Base-by-base conservation (phyloP, 1,140 invertebrate genomes). In the Asobara japonica region DNA sequence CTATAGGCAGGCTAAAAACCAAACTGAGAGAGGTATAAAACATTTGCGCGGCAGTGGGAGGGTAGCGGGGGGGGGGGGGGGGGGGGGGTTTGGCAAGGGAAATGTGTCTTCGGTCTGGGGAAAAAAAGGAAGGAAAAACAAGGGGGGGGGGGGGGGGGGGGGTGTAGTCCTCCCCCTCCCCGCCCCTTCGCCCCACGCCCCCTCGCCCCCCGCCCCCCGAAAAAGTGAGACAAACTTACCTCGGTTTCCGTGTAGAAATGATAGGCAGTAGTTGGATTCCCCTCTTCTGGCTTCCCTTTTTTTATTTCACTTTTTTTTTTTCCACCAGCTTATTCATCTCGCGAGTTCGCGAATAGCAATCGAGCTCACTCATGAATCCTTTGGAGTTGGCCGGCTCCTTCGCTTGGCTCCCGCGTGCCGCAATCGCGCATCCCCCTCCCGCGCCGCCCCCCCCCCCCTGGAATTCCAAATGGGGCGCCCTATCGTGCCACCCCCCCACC, bases 291-390 rank as follows among this genome's bases (percentile, higher is more conserved):
- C 79, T 77, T 74, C 36, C 41, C 65, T 66, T 33, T 65, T 56
- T 65, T 11, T 60, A 30, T 10, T 65, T 18, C 36, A 62, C 30
- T 51, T 60, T 60, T 30, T 69, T 61, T 33, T 56, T 60, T 36
- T n/a, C 33, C 13, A 31, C 16, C 27, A 10, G 4, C 22, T 36
- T 71, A 27, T 38, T 65, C 48, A 27, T 70, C 30, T 64, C 60
- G 10, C 30, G 74, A 73, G 76, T 81, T 79, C 77, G 80, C 85
- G 84, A 85, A 85, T 85, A 82, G 85, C 85, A 80, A 81, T 30
- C 83, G 78, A 79, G 80, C 81, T 86, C 83, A 83, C 84, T 86
- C 85, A 85, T 82, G 83, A 85, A 85, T 86, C 84, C 84, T 85
- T 84, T 82, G 82, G 76, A 77, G 79, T 79, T 77, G 80, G 27